Evolutionary conservation across 2,888 invertebrate genomes (phyloP), one percentile per base, ranked within the genome.

Genomic region (Oeneis ivallda): DNA sequence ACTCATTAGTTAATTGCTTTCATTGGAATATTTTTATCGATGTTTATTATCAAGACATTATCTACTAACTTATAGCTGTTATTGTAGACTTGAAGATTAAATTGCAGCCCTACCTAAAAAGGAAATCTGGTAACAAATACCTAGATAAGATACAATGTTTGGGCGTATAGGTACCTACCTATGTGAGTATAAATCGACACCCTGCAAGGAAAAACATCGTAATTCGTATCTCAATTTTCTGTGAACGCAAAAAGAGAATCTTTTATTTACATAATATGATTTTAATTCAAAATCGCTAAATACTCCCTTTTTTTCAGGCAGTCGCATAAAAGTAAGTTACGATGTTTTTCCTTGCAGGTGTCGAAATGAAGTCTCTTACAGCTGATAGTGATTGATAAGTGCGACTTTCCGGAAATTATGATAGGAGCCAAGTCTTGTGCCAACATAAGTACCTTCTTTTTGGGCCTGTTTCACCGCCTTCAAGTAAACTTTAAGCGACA

Each of bases 51-150:
- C 56, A 19, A 1, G 17, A 41, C 41, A 41, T 5, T 39, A 41
- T 56, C 39, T 56, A 41, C 39, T 39, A 4, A 39, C 17, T 39
- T n/a, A n/a, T n/a, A 5, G 54, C 11, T 17, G 39, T 39, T 54
- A 37, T 50, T 37, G 54, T 54, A 37, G 56, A 56, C 19, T 19
- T 56, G 19, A 6, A 13, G 56, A 56, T 56, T 56, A 41, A 11
- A 56, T 56, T 19, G 19, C 56, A 41, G 56, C 39, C 56, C 56
- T 56, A 56, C 56, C 56, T 56, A 41, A 41, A 56, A 56, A 19
- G 56, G 41, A 56, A 56, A 56, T 56, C 39, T 56, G 56, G 56
- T 41, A 19, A 56, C 39, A 56, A 56, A 56, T 56, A 56, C 56
- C 41, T 13, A 41, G 56, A 56, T 56, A 56, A 56, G 56, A 56